These are phyloP conservation scores for Aurelia coerulea DNA, from an alignment of 30 jellyfish, hydroid and myxozoan genomes.

Conservation along the genomic window DNA sequence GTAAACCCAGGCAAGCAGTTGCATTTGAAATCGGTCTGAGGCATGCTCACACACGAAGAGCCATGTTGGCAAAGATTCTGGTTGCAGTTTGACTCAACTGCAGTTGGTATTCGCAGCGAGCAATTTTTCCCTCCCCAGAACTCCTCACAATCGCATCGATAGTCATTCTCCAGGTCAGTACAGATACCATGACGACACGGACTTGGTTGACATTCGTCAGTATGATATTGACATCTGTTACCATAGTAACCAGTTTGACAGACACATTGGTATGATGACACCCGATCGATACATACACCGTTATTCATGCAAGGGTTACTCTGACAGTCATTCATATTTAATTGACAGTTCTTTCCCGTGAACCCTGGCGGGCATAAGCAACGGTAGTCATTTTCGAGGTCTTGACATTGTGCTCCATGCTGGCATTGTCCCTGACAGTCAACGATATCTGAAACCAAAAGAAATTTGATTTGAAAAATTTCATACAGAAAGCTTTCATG, in stretches of 20 bases:
- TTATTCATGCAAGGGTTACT: conserved; percentile 85
- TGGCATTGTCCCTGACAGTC: conserved; percentile 95
- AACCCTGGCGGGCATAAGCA: conserved; percentile 87
- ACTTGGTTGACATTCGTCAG: conserved; percentile 76
- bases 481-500: neutral
- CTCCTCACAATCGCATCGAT: conserved; percentile 81
- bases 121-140: conserved; percentile 90
- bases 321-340: conserved; percentile 80
- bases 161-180: conserved; percentile 82
- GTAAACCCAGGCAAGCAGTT: conserved; percentile 79
- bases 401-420: conserved; percentile 86
- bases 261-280: conserved; percentile 71
- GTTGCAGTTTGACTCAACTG: conserved; percentile 49
- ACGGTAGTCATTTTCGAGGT: conserved; percentile 78
- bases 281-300: conserved; percentile 82
- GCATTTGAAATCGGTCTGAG: conserved; percentile 56
- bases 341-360: conserved; percentile 87
- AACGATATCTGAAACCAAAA: conserved; percentile 33
- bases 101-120: conserved; percentile 15
- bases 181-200: conserved; percentile 93
- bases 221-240: conserved; percentile 71
- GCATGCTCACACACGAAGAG: conserved; percentile 60
- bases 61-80: conserved; percentile 84
- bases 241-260: conserved; percentile 95
- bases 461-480: neutral